Conservation (phyloP, 2,888 invertebrate genomes). For the Morpho achilles region DNA sequence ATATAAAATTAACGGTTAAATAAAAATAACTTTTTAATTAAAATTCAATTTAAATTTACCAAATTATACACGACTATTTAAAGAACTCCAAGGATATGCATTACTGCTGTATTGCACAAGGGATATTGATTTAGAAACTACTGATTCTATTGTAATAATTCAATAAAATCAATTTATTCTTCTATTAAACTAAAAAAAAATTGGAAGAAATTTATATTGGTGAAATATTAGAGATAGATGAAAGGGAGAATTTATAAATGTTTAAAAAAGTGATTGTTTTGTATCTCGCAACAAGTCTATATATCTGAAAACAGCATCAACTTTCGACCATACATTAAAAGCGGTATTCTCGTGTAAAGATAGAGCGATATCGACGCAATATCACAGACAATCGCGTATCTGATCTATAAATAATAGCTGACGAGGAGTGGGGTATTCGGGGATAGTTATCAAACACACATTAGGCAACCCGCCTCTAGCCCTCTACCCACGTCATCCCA, state of each 20-base stretch:
- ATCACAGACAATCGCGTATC: conserved; percentile 22
- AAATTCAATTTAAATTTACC: conserved; percentile 2
- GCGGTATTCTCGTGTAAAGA: not conserved
- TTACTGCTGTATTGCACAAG: conserved; percentile 34
- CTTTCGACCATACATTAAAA: not conserved
- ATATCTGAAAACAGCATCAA: too few species aligned
- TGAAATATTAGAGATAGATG: too few species aligned
- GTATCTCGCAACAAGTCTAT: not conserved
- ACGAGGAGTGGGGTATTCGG: conserved; percentile 39
- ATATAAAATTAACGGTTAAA: too few species aligned
- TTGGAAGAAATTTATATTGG: too few species aligned
- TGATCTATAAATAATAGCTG: conserved; percentile 67
- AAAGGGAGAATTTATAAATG: too few species aligned
- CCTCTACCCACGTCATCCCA: conserved; percentile 65
- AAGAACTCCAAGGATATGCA: conserved; percentile 7
- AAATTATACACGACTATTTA: conserved; percentile 7
- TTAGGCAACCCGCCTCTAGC: conserved; percentile 40
- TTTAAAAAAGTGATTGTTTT: too few species aligned
- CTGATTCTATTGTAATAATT: not conserved
- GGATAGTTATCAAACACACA: conserved; percentile 62
- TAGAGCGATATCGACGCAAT: conserved; percentile 16
- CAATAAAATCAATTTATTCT: not conserved
- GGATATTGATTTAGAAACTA: conserved; percentile 45
- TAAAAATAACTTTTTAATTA: not conserved
- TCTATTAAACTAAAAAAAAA: not conserved